A percentile compares a stretch with the other conserved stretches of the same genome.
Conservation (phyloP, 1,140 invertebrate genomes). For the Sminthurides bifidus region DNA sequence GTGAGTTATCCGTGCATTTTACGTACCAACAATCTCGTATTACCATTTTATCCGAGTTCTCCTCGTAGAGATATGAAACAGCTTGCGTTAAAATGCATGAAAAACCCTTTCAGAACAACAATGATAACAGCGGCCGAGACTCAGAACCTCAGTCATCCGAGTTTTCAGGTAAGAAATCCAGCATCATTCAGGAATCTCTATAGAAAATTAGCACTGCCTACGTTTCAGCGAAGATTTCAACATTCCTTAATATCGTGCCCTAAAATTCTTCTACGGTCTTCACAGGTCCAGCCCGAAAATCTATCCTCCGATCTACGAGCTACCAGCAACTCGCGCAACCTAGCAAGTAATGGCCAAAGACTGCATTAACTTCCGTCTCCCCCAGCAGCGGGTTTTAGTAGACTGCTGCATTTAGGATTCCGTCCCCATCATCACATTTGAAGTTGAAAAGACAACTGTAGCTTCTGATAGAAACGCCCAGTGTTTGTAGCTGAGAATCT, state of each 20-base stretch:
- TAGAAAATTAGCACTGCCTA: too few relatives aligned
- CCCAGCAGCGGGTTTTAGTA: neutral
- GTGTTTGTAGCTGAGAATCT: neutral
- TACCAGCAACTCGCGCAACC: neutral
- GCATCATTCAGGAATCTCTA: too few relatives aligned
- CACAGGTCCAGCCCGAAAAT: neutral
- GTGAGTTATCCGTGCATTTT: neutral
- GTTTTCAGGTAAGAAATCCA: neutral
- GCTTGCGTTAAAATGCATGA: neutral
- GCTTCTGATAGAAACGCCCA: too few relatives aligned
- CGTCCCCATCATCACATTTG: too few relatives aligned
- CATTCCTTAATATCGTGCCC: too few relatives aligned
- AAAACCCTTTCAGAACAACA: slow-evolving; percentile 3
- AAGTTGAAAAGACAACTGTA: too few relatives aligned
- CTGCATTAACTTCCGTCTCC: neutral
- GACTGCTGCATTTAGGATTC: neutral
- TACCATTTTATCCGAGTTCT: neutral
- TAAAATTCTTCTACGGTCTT: neutral
- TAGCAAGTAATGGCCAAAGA: neutral
- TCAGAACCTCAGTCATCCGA: neutral
- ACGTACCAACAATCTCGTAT: neutral
- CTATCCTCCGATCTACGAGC: slow-evolving; percentile 2
- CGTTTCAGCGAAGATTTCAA: too few relatives aligned
- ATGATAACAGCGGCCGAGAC: neutral
- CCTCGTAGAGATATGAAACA: neutral